A percentile compares a stretch with the other conserved stretches of the same genome.
Conservation (phyloP, 2,888 invertebrate genomes). For the Cepaea hortensis region DNA sequence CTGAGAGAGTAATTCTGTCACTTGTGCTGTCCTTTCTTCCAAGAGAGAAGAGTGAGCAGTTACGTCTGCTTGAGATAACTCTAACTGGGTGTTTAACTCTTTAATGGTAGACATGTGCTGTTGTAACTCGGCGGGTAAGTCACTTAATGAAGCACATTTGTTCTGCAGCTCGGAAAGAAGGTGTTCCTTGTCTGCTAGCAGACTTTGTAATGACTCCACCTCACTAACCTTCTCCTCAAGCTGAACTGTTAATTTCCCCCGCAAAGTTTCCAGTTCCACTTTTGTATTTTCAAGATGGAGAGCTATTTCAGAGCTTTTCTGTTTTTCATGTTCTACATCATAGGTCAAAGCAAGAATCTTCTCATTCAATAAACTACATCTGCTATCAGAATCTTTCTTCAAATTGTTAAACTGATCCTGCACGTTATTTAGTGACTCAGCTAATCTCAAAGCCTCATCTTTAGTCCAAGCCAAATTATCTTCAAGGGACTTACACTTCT, state of each 20-base stretch:
- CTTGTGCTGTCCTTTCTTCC: conserved; percentile 25
- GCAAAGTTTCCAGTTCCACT: neutral
- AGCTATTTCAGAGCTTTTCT: neutral
- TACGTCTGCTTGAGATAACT: conserved; percentile 4
- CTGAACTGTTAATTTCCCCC: neutral
- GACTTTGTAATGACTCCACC: neutral
- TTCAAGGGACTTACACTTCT: conserved; percentile 32
- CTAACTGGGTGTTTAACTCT: conserved; percentile 10
- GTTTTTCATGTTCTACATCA: conserved; percentile 27
- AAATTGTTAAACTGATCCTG: conserved; percentile 16
- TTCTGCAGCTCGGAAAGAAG: conserved; percentile 1
- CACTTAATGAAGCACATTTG: neutral
- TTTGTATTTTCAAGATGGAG: neutral
- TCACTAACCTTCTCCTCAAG: conserved; percentile 14
- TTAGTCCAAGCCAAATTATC: neutral
- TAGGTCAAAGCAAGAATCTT: conserved; percentile 26
- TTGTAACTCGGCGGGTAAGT: conserved; percentile 13
- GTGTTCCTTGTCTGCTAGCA: conserved; percentile 14
- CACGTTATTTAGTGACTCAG: conserved; percentile 18
- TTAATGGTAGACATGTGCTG: neutral
- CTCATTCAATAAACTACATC: neutral
- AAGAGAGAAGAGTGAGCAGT: neutral
- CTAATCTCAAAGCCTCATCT: conserved; percentile 32
- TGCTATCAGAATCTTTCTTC: neutral
- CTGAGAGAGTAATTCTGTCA: conserved; percentile 33